A percentile compares a stretch with the other conserved stretches of the same genome.
phyloP scores from a whole-genome alignment of 2,797 vertebrate genomes.

The Pangasius sanitwongsei region DNA sequence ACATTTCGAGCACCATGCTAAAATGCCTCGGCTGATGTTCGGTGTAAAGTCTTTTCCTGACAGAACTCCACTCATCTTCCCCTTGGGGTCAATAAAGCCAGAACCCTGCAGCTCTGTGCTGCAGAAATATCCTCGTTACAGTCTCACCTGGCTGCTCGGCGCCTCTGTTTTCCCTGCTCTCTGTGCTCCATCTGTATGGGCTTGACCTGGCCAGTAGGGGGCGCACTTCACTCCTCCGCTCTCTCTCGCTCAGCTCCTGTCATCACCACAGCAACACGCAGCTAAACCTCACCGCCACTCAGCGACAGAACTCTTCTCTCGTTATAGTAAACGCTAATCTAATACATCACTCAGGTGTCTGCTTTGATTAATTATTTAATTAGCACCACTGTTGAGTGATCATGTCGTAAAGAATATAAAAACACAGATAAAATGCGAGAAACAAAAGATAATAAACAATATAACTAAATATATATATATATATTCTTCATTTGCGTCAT shows the following conservation, averaged over 20 bases:
- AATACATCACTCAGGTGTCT: no score
- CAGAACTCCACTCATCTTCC: neutral
- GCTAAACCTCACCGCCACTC: neutral
- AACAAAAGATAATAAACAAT: no score
- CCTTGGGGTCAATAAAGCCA: neutral
- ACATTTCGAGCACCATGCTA: neutral
- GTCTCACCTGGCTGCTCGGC: slow-evolving; percentile 39
- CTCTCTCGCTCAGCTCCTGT: slow-evolving; percentile 19
- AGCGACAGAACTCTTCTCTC: neutral
- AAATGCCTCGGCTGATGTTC: neutral
- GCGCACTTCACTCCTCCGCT: slow-evolving; percentile 28
- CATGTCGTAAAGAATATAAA: no score
- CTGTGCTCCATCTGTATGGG: slow-evolving; percentile 23
- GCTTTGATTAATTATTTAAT: no score
- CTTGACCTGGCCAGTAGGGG: slow-evolving; percentile 3
- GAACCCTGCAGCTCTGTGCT: neutral
- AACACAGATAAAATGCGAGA: no score
- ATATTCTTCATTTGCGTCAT: no score
- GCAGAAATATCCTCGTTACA: neutral
- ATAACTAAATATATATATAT: no score
- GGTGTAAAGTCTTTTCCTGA: neutral
- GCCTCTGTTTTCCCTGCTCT: neutral
- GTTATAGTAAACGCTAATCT: neutral
- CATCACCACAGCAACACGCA: neutral
- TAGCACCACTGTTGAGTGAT: no score